A percentile compares a stretch with the other conserved stretches of the same genome.
phyloP scores from a whole-genome alignment of 1,140 invertebrate genomes.

The Achatina immaculata region DNA sequence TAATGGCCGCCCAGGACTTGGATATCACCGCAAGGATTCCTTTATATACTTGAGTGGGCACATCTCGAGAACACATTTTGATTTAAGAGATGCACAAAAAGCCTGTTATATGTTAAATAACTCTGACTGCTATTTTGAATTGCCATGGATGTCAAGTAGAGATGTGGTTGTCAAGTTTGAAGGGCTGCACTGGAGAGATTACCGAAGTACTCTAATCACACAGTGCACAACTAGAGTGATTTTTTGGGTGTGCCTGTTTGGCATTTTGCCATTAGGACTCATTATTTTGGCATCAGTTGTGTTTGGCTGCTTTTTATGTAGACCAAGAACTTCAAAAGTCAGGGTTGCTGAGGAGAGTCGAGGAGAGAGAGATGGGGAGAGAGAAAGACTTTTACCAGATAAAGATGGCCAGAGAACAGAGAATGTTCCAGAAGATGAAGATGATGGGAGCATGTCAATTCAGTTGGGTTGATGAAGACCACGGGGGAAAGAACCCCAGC shows the following conservation, averaged over 20 bases:
- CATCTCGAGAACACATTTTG: background rate
- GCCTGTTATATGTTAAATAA: background rate
- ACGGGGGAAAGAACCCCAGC: too few species aligned
- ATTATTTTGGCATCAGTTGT: background rate
- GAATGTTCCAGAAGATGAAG: background rate
- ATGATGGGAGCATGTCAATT: background rate
- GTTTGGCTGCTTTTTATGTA: background rate
- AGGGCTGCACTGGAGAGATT: background rate
- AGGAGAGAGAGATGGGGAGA: background rate
- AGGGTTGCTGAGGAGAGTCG: background rate
- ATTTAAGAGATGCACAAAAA: background rate
- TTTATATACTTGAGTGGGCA: background rate
- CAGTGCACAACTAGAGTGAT: background rate
- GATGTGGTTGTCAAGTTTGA: slow-evolving; percentile 1
- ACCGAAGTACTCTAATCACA: background rate
- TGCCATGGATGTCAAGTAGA: background rate
- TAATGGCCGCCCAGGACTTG: background rate
- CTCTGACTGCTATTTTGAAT: background rate
- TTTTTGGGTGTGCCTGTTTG: slow-evolving; percentile 8
- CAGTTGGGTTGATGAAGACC: background rate
- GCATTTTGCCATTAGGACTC: background rate
- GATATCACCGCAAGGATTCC: background rate
- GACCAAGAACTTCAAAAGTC: background rate
- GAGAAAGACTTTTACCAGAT: background rate
- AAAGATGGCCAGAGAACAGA: background rate